These are phyloP conservation scores for Thalpophila matura DNA, from an alignment of 2,888 invertebrate genomes.

Conservation along the genomic window DNA sequence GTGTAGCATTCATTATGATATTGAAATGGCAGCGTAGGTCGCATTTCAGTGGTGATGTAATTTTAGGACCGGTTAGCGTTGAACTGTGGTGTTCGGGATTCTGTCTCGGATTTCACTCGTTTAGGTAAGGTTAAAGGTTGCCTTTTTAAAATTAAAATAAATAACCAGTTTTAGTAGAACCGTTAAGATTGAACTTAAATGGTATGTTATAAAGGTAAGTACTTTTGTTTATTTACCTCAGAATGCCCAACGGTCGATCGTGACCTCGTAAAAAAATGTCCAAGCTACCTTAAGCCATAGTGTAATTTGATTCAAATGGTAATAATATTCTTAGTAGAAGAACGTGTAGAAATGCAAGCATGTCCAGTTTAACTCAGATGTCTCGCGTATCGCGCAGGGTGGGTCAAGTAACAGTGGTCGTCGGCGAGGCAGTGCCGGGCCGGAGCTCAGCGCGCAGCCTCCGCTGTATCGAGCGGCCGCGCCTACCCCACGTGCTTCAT, in stretches of 20 bases:
- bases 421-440: slow-evolving; percentile 68
- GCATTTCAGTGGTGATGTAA: slow-evolving; percentile 52
- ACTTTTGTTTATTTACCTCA: no score
- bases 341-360: neutral
- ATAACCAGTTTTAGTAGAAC: no score
- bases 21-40: slow-evolving; percentile 36
- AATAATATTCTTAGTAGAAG: neutral
- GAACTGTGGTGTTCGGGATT: slow-evolving; percentile 50
- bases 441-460: slow-evolving; percentile 82
- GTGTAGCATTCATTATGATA: slow-evolving; percentile 51
- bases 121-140: neutral
- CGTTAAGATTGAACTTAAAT: no score
- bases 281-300: neutral
- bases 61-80: slow-evolving; percentile 41
- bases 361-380: slow-evolving; percentile 1
- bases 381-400: slow-evolving; percentile 44
- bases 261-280: neutral
- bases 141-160: neutral
- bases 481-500: slow-evolving; percentile 82
- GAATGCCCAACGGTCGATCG: no score
- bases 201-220: no score
- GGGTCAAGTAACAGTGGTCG: slow-evolving; percentile 59
- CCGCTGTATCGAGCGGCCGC: slow-evolving; percentile 84
- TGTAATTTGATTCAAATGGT: neutral
- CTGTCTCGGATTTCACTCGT: neutral